Conservation (phyloP, 2,113 vertebrate species). For the Larimichthys crocea region DNA sequence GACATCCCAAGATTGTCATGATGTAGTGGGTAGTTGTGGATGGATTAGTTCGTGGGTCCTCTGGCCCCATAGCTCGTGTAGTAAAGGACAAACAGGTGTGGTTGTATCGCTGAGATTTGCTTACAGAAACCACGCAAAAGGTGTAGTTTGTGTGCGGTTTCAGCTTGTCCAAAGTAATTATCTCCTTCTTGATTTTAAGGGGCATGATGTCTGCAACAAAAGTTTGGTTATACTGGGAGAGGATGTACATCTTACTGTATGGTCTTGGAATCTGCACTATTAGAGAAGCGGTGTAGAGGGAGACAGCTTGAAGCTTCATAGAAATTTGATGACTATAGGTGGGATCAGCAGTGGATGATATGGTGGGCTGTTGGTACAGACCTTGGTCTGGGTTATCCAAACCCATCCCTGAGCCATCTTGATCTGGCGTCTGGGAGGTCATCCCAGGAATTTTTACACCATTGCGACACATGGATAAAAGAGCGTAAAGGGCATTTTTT, state of each 20-base stretch:
- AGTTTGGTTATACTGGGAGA: conserved; percentile 94
- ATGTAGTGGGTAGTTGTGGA: conserved; percentile 98
- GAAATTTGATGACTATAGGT: conserved; percentile 85
- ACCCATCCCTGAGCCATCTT: conserved; percentile 82
- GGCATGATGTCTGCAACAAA: conserved; percentile 90
- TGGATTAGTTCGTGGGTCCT: conserved; percentile 86
- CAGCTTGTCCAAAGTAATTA: conserved; percentile 88
- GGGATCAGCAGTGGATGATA: conserved; percentile 88
- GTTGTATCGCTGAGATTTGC: conserved; percentile 94
- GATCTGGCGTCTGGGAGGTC: conserved; percentile 89
- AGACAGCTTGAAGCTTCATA: conserved; percentile 91
- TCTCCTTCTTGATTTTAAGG: conserved; percentile 92
- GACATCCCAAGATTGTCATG: conserved; percentile 97
- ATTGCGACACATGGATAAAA: conserved; percentile 91
- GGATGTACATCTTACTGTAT: conserved; percentile 96
- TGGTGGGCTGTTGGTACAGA: conserved; percentile 89
- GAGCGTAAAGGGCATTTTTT: conserved; percentile 91
- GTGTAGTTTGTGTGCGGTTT: conserved; percentile 95
- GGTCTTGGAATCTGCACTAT: conserved; percentile 94
- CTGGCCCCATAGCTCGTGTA: conserved; percentile 86
- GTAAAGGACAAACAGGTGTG: conserved; percentile 95
- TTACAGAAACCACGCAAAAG: conserved; percentile 93
- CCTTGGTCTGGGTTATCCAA: conserved; percentile 79
- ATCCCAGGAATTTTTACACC: conserved; percentile 88
- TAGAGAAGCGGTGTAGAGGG: conserved; percentile 88